Percentiles rank a stretch among this genome's conserved stretches.
These are phyloP conservation scores for Acanthosepion pharaonis DNA, from an alignment of 2,888 invertebrate genomes.

Conservation along the genomic window DNA sequence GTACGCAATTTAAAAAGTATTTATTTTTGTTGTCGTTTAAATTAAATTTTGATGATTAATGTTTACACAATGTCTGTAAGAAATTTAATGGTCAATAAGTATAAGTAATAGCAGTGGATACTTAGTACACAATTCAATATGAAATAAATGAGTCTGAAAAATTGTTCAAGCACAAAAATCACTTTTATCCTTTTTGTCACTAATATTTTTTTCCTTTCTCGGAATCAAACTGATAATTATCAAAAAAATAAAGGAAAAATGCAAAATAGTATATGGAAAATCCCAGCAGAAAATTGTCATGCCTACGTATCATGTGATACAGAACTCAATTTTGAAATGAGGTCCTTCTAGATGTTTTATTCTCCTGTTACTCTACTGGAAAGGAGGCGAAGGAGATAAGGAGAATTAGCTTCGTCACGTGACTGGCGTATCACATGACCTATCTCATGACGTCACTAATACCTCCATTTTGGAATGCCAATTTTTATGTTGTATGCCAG, in stretches of 20 bases:
- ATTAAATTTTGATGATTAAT: no score
- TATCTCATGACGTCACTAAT: background rate
- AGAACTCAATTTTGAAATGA: background rate
- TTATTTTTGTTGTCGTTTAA: no score
- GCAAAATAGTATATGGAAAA: background rate
- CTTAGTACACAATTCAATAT: no score
- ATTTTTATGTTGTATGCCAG: background rate
- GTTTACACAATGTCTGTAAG: no score
- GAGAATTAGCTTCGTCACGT: background rate
- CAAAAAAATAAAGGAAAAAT: background rate
- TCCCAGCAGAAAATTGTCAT: background rate
- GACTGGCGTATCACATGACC: background rate
- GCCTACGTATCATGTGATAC: background rate
- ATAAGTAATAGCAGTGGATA: no score
- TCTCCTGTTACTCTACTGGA: background rate
- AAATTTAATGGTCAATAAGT: no score
- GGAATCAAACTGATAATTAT: no score
- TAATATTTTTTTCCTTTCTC: no score
- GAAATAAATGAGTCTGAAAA: no score
- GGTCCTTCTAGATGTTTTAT: background rate
- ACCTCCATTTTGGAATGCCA: background rate
- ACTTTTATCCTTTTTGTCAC: no score
- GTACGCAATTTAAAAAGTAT: no score
- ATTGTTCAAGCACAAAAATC: no score
- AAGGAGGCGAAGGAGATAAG: background rate